These are phyloP conservation scores for Mythimna loreyi DNA, from an alignment of 2,888 invertebrate species.

Conservation along the genomic window DNA sequence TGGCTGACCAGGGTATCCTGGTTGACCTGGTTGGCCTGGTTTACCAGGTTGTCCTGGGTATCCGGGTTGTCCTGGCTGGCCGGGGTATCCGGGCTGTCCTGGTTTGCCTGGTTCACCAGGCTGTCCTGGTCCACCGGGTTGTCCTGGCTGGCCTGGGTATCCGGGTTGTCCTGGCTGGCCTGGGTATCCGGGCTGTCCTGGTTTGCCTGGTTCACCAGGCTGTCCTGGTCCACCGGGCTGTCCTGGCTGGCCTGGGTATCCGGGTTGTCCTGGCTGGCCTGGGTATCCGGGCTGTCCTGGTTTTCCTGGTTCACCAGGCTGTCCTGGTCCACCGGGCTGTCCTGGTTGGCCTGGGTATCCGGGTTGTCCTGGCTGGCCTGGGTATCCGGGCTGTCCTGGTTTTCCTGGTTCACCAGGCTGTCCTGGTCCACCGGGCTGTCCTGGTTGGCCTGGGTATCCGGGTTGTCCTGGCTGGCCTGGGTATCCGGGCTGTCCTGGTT, in stretches of 20 bases:
- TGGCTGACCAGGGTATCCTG: neutral
- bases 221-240: conserved; percentile 18
- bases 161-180: conserved; percentile 20
- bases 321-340: conserved; percentile 22
- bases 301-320: conserved; percentile 65
- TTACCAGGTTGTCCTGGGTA: neutral
- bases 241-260: conserved; percentile 40
- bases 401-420: conserved; percentile 76
- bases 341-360: conserved; percentile 23
- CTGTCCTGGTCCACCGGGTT: conserved; percentile 12
- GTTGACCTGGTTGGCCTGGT: conserved; percentile 36
- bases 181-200: conserved; percentile 5
- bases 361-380: conserved; percentile 67
- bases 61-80: conserved; percentile 28
- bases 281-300: no score
- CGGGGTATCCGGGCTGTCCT: conserved; percentile 25
- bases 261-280: conserved; percentile 32
- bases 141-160: neutral
- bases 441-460: conserved; percentile 48
- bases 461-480: conserved; percentile 64
- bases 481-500: conserved; percentile 1
- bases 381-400: conserved; percentile 66
- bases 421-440: conserved; percentile 39
- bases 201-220: conserved; percentile 4
- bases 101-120: conserved; percentile 21